Percentiles rank a stretch among this genome's conserved stretches.
Evolutionary conservation across 2,113 vertebrate genomes (phyloP).

Genomic region (Formicarius rufipectus): DNA sequence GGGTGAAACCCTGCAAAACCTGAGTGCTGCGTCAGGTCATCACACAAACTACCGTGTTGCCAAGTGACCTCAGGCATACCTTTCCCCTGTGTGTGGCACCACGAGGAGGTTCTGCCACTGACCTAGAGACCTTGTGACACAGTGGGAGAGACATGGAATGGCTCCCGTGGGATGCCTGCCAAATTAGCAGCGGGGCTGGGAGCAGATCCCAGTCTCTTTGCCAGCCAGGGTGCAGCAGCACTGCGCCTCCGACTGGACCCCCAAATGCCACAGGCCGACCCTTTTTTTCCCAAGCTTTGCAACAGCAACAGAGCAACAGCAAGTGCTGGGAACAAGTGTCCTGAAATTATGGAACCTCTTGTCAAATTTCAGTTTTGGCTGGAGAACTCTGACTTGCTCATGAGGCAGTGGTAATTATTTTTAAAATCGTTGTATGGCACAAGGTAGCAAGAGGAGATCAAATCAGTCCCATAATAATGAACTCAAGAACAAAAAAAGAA

Average conservation of each 20-base stretch:
- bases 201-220: neutral
- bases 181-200: rapidly evolving
- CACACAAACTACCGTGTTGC: rapidly evolving
- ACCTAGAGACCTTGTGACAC: rapidly evolving
- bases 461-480: neutral
- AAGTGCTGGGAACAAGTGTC: neutral
- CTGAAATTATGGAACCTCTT: neutral
- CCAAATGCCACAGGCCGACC: neutral
- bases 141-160: rapidly evolving
- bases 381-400: neutral
- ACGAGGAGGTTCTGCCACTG: rapidly evolving
- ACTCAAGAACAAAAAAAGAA: neutral
- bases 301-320: neutral
- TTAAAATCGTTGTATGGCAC: neutral
- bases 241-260: neutral
- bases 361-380: neutral
- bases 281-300: neutral
- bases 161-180: neutral
- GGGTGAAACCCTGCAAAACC: neutral
- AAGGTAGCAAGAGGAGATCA: neutral
- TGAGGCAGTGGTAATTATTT: neutral
- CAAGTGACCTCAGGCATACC: neutral
- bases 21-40: neutral
- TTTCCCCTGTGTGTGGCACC: neutral
- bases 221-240: rapidly evolving